These are phyloP conservation scores for Gymnocheta viridis DNA, from an alignment of 2,888 invertebrate species.

Conservation along the genomic window DNA sequence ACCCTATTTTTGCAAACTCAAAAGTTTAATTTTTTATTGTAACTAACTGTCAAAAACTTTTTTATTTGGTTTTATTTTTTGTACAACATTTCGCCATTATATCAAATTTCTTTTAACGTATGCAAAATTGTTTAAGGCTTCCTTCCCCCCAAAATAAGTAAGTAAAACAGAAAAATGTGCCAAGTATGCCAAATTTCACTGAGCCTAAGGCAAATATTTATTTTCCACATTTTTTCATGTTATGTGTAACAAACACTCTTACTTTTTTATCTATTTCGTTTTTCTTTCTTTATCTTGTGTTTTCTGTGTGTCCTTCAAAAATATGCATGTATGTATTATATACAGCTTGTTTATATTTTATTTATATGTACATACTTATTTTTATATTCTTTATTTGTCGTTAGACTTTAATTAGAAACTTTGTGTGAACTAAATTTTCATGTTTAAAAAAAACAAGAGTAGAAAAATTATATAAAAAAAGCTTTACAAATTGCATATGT, in stretches of 20 bases:
- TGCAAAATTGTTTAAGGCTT: conserved; percentile 3
- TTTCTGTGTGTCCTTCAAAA: conserved; percentile 77
- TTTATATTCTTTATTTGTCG: conserved; percentile 43
- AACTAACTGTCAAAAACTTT: no score
- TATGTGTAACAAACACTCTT: conserved; percentile 7
- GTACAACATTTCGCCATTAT: background rate
- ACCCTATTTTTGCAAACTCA: no score
- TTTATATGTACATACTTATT: conserved; percentile 14
- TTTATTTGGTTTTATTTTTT: background rate
- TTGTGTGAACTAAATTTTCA: conserved; percentile 72
- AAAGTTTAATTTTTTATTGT: no score
- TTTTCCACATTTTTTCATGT: background rate
- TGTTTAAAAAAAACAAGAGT: conserved; percentile 20
- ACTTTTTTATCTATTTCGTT: conserved; percentile 35
- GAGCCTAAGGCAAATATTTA: conserved; percentile 9
- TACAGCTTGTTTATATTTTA: conserved; percentile 4
- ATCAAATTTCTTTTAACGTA: background rate
- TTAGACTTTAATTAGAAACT: conserved; percentile 77
- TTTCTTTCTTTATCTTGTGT: conserved; percentile 11
- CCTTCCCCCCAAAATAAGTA: background rate
- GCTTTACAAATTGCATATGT: conserved; percentile 41
- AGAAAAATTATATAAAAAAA: background rate
- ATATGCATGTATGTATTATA: conserved; percentile 69
- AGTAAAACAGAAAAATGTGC: background rate
- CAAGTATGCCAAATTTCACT: conserved; percentile 21